Base-by-base conservation (phyloP, 2,888 invertebrate species). In the Acronicta psi region DNA sequence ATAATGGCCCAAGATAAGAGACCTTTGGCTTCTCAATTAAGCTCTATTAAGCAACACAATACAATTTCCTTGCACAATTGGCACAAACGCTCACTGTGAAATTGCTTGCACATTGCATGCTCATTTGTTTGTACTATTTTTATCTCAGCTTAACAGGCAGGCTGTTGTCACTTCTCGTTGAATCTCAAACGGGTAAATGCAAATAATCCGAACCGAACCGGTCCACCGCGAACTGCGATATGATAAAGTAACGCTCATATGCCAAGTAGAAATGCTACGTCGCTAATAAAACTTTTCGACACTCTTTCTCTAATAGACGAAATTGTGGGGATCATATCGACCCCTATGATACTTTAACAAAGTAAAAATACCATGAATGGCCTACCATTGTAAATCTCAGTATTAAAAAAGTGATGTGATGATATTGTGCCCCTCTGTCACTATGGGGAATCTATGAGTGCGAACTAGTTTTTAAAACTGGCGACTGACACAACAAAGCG, bases 21-120 rank as follows among this genome's bases (percentile, higher is more conserved):
- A 83, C 85, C 85, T 86, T 82, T 85, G 86, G 81, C 86, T 79
- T 83, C 80, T 82, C 84, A 86, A 87, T 87, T 85, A 82, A 82
- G 81, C 77, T 77, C 80, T 80, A 82, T 85, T 83, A 85, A 79
- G 82, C 81, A 75, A 80, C 68, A 73, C 78, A 78, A 77, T 77
- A 75, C 66, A 77, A 76, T 80, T 74, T 80, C 73, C 77, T 81
- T 82, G 78, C 81, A 75, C 84, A 81, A 82, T 73, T 71, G 69
- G 62, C 60, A 62, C 62, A 69, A 72, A 61, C 61, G 59, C 53
- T 69, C 54, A 55, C 67, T 75, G 73, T 73, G 65, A 73, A 79
- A 73, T 76, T 70, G 64, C 77, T 71, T 56, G 63, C 64, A 69
- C 52, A 59, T 59, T 69, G 64, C 71, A 68, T 66, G 66, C 70